phyloP scores from a whole-genome alignment of 1,140 invertebrate genomes.

The Bombyx mori region DNA sequence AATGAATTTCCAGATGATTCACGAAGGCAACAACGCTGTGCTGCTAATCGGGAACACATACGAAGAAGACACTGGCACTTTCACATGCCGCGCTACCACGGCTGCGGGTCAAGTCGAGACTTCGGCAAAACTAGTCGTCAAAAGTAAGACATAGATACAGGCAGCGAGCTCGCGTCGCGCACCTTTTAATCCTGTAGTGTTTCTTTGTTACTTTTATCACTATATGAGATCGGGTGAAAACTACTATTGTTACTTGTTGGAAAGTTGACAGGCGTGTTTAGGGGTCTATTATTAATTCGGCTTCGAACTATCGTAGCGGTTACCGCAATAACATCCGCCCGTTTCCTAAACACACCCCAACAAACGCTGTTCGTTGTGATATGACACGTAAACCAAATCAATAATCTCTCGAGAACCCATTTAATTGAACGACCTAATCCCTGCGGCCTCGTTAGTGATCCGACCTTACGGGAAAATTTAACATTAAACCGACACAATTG shows the following conservation, averaged over 20 bases:
- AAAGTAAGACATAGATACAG: conserved; percentile 94
- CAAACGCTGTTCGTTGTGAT: conserved; percentile 32
- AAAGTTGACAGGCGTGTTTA: conserved; percentile 58
- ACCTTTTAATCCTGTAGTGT: conserved; percentile 67
- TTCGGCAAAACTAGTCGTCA: conserved; percentile 93
- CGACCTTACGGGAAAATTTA: conserved; percentile 22
- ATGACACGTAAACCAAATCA: conserved; percentile 33
- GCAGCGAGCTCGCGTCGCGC: conserved; percentile 68
- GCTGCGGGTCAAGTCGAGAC: conserved; percentile 92
- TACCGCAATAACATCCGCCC: conserved; percentile 53
- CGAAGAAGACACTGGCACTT: conserved; percentile 93
- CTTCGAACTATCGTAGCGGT: conserved; percentile 61
- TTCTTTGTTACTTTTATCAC: conserved; percentile 64
- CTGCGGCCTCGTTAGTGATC: conserved; percentile 5
- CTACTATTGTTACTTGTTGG: conserved; percentile 43
- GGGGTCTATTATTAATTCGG: conserved; percentile 24
- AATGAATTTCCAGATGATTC: conserved; percentile 82
- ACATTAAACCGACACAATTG: conserved; percentile 39
- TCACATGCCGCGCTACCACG: conserved; percentile 92
- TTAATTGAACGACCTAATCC: conserved; percentile 18
- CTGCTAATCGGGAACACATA: conserved; percentile 92
- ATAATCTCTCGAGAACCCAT: conserved; percentile 6
- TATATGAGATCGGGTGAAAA: conserved; percentile 70
- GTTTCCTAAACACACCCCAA: conserved; percentile 37
- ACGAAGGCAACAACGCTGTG: conserved; percentile 90